Evolutionary conservation across 2,888 invertebrate species (phyloP), one percentile per base, ranked within the genome.

Genomic region (Chrysotoxum bicinctum): DNA sequence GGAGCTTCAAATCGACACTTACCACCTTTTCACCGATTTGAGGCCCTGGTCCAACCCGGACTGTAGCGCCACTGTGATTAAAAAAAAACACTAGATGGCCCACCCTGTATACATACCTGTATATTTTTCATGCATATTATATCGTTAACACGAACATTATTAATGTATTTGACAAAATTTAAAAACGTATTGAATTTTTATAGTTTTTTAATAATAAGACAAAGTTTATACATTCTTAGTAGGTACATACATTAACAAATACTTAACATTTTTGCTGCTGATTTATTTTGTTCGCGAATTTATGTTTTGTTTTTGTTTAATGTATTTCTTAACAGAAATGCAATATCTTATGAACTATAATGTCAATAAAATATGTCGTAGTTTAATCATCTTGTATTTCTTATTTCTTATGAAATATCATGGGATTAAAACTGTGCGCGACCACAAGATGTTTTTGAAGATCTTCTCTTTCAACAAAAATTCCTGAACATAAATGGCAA

Each of bases 381-480:
- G n/a, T 58, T 37, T n/a, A 35, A 32, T 23, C 48, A n/a, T n/a
- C n/a, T n/a, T n/a, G 37, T 58, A 43, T 50, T 35, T 50, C 6
- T 76, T 77, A 81, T 32, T 81, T 85, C 37, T 85, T 81, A 69
- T 85, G 81, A 77, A 85, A 85, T 69, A 85, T 77, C 85, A 85
- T 85, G 48, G 81, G 85, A 77, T 85, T 85, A 81, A 85, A 85
- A 85, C 85, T 85, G 76, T 85, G 85, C 26, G 85, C 85, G 56
- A 81, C 81, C 43, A 85, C 81, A 69, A 85, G 85, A 85, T 85
- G 85, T 45, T 81, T 85, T 43, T 85, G 85, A 35, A 85, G 81
- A 37, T 85, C 85, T 52, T 81, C 81, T 23, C 69, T 58, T 64
- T 85, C 81, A 16, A 73, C 81, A 37, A 85, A 85, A 32, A 69